phyloP scores from a whole-genome alignment of 2,888 invertebrate genomes.

The Acleris literana region DNA sequence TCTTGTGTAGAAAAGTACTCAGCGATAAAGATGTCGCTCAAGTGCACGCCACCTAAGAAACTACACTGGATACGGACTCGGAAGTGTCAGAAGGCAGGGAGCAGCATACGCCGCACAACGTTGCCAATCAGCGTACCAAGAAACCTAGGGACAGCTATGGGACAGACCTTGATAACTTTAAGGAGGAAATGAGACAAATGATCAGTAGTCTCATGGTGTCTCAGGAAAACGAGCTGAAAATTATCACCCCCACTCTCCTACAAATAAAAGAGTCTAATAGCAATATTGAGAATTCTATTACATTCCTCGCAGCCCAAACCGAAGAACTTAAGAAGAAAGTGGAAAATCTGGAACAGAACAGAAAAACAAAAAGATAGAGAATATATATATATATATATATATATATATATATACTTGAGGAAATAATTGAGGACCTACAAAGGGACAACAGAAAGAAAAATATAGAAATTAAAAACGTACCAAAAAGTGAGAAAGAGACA shows the following conservation, averaged over 20 bases:
- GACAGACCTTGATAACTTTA: constrained; percentile 18
- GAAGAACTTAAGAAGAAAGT: constrained; percentile 35
- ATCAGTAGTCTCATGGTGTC: not conserved
- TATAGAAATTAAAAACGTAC: constrained; percentile 39
- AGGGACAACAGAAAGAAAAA: constrained; percentile 29
- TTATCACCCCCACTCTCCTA: constrained; percentile 11
- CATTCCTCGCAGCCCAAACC: constrained; percentile 20
- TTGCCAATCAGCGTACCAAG: no score
- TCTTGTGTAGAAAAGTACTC: no score
- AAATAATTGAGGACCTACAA: constrained; percentile 38
- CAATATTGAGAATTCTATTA: constrained; percentile 37
- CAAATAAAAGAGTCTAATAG: constrained; percentile 29
- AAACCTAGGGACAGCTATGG: not conserved
- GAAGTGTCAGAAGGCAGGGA: no score
- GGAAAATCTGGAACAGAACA: constrained; percentile 7
- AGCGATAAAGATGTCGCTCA: no score
- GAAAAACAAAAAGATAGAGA: constrained; percentile 23
- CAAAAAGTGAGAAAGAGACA: constrained; percentile 30
- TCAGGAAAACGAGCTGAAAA: constrained; percentile 24
- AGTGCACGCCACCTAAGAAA: no score
- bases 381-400: constrained; percentile 32
- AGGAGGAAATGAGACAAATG: constrained; percentile 31
- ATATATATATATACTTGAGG: no score
- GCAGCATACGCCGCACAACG: no score
- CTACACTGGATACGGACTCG: no score